Evolutionary conservation across 2,797 vertebrate species (phyloP).

Genomic region (Sebastes dallii): DNA sequence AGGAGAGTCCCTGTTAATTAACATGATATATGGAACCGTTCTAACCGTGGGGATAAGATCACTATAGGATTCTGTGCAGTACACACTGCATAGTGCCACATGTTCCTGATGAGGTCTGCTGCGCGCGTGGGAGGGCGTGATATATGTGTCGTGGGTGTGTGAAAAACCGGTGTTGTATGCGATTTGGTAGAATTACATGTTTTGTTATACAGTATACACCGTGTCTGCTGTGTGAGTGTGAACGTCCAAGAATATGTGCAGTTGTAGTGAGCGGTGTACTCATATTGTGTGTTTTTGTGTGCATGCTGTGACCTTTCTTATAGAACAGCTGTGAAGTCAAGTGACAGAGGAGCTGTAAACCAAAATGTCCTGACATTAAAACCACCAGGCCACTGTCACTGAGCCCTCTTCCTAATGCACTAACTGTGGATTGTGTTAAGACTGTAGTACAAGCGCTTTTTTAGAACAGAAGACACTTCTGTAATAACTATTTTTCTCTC

Average conservation of each 20-base stretch:
- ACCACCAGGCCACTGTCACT: conserved; percentile 36
- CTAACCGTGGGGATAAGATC: conserved; percentile 10
- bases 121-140: conserved; percentile 13
- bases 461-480: not conserved
- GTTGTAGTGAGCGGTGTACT: not conserved
- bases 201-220: not conserved
- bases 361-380: conserved; percentile 70
- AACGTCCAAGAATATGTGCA: not conserved
- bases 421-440: not conserved
- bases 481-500: not conserved
- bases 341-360: conserved; percentile 52
- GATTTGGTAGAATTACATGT: not conserved
- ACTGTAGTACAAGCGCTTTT: not conserved
- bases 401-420: not conserved
- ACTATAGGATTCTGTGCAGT: conserved; percentile 11
- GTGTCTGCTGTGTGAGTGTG: not conserved
- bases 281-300: conserved; percentile 28
- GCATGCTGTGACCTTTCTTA: conserved; percentile 57
- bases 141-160: conserved; percentile 15
- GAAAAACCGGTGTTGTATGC: conserved; percentile 15
- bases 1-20: conserved; percentile 36
- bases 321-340: conserved; percentile 52
- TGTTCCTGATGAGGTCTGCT: conserved; percentile 34
- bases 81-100: conserved; percentile 11
- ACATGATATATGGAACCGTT: conserved; percentile 39